Evolutionary conservation across 2,888 invertebrate species (phyloP).

Genomic region (Tromatobia lineatoria): DNA sequence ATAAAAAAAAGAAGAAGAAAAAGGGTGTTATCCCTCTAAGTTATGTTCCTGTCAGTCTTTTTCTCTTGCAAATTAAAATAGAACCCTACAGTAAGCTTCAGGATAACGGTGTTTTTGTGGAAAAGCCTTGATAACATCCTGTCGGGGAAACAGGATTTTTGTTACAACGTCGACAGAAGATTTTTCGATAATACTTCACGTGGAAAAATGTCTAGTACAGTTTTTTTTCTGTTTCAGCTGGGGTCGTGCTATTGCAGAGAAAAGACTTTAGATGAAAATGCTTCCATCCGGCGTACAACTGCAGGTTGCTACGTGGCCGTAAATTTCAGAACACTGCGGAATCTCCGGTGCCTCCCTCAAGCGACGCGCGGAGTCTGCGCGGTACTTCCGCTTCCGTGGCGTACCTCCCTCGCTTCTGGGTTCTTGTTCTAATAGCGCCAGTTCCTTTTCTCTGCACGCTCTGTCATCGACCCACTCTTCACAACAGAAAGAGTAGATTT

Average conservation of each 20-base stretch:
- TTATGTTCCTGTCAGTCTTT: no score
- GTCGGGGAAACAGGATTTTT: background rate
- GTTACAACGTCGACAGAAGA: background rate
- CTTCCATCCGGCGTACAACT: background rate
- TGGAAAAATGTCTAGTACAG: background rate
- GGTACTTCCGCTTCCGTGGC: slow-evolving; percentile 69
- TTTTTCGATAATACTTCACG: background rate
- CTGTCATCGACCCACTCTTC: slow-evolving; percentile 14
- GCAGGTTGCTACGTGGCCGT: background rate
- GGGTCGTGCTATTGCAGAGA: background rate
- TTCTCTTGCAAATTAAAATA: no score
- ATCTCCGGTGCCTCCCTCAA: background rate
- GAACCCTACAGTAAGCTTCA: no score
- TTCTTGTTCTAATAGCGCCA: slow-evolving; percentile 81
- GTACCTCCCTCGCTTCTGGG: slow-evolving; percentile 75
- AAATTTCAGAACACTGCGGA: background rate
- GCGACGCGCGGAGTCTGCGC: slow-evolving; percentile 77
- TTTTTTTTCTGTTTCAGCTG: background rate
- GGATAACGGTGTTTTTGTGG: no score
- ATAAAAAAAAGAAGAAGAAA: no score
- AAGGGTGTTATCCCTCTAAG: no score
- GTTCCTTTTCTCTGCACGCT: slow-evolving; percentile 78
- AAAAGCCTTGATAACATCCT: background rate
- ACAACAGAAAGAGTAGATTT: background rate
- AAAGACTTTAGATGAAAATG: background rate